Evolutionary conservation across 2,797 vertebrate genomes (phyloP).

Genomic region (Fistularia tabacaria): DNA sequence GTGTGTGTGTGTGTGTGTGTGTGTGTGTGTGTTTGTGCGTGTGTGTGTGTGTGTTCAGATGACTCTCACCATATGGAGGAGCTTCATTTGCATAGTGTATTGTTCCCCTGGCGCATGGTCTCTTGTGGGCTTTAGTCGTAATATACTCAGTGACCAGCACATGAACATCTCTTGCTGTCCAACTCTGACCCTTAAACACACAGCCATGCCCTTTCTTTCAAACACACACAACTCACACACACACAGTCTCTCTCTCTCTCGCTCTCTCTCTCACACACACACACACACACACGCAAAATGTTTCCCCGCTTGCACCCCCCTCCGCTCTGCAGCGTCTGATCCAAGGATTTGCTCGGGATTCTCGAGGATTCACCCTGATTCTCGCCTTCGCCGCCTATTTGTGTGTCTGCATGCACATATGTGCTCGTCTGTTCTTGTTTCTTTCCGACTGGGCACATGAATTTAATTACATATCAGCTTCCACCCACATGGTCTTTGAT

Average conservation of each 20-base stretch:
- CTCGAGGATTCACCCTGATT: constrained; percentile 48
- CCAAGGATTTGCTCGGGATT: constrained; percentile 65
- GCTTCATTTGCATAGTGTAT: constrained; percentile 62
- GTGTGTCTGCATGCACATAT: constrained; percentile 1
- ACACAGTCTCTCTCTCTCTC: background rate
- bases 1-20: constrained; percentile 7
- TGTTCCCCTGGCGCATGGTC: constrained; percentile 47
- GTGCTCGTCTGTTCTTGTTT: constrained; percentile 23
- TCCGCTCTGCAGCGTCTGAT: constrained; percentile 45
- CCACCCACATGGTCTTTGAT: constrained; percentile 52
- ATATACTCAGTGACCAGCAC: constrained; percentile 43
- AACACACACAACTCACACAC: constrained; percentile 4
- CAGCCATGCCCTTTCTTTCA: constrained; percentile 1
- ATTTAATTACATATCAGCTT: constrained; percentile 62
- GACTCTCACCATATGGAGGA: constrained; percentile 53
- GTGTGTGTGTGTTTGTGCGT: constrained; percentile 14
- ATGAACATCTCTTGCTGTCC: constrained; percentile 16
- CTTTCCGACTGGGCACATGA: constrained; percentile 37
- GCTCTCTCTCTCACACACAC: background rate
- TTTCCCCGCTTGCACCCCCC: background rate
- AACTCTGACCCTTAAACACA: constrained; percentile 24
- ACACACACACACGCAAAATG: background rate
- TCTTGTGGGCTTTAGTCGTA: constrained; percentile 34
- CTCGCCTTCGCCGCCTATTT: constrained; percentile 8
- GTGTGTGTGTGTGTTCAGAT: constrained; percentile 16